Evolutionary conservation across 2,888 invertebrate species (phyloP).

Genomic region (Nomada ferruginata): DNA sequence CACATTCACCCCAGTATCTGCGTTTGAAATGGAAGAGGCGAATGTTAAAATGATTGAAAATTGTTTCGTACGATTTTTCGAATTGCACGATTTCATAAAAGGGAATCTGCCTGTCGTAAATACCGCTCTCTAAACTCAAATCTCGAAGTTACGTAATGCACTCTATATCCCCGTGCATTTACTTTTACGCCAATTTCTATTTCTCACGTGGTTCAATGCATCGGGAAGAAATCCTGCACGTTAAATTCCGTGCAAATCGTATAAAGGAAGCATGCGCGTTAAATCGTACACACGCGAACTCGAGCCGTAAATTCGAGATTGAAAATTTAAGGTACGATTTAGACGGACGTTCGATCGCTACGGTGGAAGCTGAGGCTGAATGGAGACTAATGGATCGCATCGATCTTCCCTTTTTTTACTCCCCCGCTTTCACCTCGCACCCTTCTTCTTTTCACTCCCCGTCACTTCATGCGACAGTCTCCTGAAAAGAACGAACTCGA

Average conservation of each 20-base stretch:
- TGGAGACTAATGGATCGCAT: constrained; percentile 40
- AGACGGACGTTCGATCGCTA: constrained; percentile 2
- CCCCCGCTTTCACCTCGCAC: neutral
- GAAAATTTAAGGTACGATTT: constrained; percentile 22
- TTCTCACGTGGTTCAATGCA: neutral
- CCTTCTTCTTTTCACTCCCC: neutral
- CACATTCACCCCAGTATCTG: no score
- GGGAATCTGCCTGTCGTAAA: no score
- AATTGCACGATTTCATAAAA: no score
- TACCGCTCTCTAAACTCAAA: no score
- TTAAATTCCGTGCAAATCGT: neutral
- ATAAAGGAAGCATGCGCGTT: neutral
- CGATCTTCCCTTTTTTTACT: neutral
- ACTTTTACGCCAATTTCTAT: neutral
- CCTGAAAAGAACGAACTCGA: constrained; percentile 26
- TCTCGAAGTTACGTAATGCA: neutral
- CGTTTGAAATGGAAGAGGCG: no score
- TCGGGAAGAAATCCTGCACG: neutral
- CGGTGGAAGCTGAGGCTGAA: constrained; percentile 5
- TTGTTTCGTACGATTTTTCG: no score
- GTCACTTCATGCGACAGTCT: neutral
- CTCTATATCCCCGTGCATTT: neutral
- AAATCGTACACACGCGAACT: neutral
- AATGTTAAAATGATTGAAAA: no score
- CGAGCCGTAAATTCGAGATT: constrained; percentile 13